These are phyloP conservation scores for Diogma glabrata DNA, from an alignment of 2,888 invertebrate species.

Conservation along the genomic window DNA sequence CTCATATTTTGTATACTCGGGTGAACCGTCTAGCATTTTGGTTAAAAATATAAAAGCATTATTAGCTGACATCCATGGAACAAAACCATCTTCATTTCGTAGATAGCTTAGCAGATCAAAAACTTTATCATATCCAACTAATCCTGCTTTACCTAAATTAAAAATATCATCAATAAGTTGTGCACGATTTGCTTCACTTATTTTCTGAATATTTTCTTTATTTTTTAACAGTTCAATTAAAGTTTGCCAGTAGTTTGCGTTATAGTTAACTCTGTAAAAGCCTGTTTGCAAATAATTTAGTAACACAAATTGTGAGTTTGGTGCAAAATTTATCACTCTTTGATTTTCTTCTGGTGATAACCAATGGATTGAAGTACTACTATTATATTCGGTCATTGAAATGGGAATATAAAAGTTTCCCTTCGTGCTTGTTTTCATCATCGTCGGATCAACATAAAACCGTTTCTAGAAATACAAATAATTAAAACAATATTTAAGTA, in stretches of 20 bases:
- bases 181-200: conserved; percentile 53
- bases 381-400: background rate
- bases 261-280: conserved; percentile 55
- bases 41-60: conserved; percentile 4
- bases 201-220: conserved; percentile 32
- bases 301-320: background rate
- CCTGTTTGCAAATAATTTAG: conserved; percentile 21
- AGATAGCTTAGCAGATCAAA: conserved; percentile 49
- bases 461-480: no score
- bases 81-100: conserved; percentile 44
- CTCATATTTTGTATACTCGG: background rate
- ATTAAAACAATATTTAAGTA: no score
- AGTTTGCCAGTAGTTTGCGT: conserved; percentile 45
- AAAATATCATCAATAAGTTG: conserved; percentile 60
- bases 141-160: conserved; percentile 44
- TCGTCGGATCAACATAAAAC: background rate
- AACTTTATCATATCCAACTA: conserved; percentile 40
- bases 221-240: conserved; percentile 38
- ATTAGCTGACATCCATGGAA: conserved; percentile 43
- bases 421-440: background rate
- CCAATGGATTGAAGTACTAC: background rate
- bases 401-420: conserved; percentile 2
- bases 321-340: background rate
- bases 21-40: conserved; percentile 1
- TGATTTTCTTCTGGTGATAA: background rate